Evolutionary conservation across 2,113 vertebrate species (phyloP).

Genomic region (Pseudorectes ferrugineus): DNA sequence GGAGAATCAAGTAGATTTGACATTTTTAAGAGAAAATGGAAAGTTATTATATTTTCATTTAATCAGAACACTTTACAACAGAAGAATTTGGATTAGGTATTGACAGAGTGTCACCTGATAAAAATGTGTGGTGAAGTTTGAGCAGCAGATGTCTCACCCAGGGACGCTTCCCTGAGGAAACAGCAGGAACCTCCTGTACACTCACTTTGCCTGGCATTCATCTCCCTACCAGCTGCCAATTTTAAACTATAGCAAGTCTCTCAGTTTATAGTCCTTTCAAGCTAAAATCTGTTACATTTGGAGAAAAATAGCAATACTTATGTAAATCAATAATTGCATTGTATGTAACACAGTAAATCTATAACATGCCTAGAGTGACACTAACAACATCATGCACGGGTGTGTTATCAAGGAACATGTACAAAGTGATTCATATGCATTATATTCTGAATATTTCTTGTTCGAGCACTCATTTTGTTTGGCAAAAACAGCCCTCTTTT

Average conservation of each 20-base stretch:
- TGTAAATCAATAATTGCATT: conserved; percentile 73
- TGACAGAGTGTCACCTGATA: conserved; percentile 56
- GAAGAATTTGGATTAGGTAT: conserved; percentile 55
- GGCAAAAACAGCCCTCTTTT: conserved; percentile 46
- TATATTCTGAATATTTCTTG: not conserved
- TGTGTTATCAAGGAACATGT: conserved; percentile 16
- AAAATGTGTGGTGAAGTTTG: conserved; percentile 89
- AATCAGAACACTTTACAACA: conserved; percentile 39
- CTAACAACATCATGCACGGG: conserved; percentile 20
- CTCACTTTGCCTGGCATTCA: conserved; percentile 91
- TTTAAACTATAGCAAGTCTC: conserved; percentile 75
- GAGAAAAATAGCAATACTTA: conserved; percentile 69
- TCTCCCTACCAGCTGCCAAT: conserved; percentile 92
- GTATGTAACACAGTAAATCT: conserved; percentile 67
- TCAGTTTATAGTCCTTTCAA: conserved; percentile 75
- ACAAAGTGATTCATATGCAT: conserved; percentile 39
- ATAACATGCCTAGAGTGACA: conserved; percentile 58
- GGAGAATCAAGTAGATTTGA: not conserved
- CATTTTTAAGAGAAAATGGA: conserved; percentile 11
- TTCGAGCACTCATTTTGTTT: conserved; percentile 50
- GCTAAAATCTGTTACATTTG: conserved; percentile 74
- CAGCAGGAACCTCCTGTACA: conserved; percentile 89
- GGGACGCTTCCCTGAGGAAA: conserved; percentile 85
- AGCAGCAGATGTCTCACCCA: conserved; percentile 91
- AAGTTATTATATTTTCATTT: conserved; percentile 43